phyloP scores from a whole-genome alignment of 2,113 vertebrate genomes.

The Esox niger region DNA sequence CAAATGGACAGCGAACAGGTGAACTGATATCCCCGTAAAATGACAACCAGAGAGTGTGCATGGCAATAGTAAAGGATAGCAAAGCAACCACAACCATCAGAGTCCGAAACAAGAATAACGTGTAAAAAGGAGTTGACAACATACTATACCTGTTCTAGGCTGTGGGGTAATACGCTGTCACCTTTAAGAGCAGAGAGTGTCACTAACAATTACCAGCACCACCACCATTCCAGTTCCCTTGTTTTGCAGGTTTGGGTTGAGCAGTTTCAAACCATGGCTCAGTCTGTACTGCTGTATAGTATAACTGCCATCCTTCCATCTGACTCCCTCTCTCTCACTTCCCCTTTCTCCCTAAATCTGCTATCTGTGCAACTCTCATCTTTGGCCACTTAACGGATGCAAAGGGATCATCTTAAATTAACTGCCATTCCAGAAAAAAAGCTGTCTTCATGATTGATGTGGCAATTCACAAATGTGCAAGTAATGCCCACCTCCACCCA shows the following conservation, averaged over 20 bases:
- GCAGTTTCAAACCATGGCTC: conserved; percentile 36
- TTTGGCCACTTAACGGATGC: conserved; percentile 58
- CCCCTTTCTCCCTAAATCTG: conserved; percentile 18
- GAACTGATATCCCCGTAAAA: conserved; percentile 30
- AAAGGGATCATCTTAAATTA: conserved; percentile 29
- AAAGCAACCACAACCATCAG: conserved; percentile 48
- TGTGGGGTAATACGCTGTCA: conserved; percentile 31
- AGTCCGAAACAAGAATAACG: conserved; percentile 51
- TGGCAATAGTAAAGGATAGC: conserved; percentile 39
- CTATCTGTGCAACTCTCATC: conserved; percentile 43
- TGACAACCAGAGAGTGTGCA: conserved; percentile 34
- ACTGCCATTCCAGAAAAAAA: conserved; percentile 30
- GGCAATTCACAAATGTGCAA: conserved; percentile 33
- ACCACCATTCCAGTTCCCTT: conserved; percentile 31
- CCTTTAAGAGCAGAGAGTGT: conserved; percentile 51
- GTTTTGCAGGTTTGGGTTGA: conserved; percentile 20
- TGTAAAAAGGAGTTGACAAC: conserved; percentile 49
- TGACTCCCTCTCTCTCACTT: conserved; percentile 3
- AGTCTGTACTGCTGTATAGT: conserved; percentile 20
- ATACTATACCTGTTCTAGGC: conserved; percentile 24
- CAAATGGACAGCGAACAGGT: conserved; percentile 49
- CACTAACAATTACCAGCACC: conserved; percentile 38
- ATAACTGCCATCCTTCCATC: conserved; percentile 8
- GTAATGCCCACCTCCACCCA: conserved; percentile 25
- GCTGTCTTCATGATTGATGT: conserved; percentile 40